Evolutionary conservation across 2,113 vertebrate species (phyloP).

Genomic region (Hystrix brachyura): DNA sequence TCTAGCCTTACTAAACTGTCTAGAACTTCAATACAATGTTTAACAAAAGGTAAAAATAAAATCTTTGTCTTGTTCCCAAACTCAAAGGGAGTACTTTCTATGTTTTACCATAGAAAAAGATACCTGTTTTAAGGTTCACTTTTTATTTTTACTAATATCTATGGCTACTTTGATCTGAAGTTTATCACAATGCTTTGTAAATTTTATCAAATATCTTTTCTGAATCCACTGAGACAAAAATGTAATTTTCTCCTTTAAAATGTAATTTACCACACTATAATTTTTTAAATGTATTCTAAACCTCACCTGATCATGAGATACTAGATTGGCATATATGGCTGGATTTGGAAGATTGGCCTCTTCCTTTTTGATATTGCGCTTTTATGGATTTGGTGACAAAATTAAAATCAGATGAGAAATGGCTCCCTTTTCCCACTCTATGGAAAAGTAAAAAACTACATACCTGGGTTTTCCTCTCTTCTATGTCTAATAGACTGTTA

Average conservation of each 20-base stretch:
- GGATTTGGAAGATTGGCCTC: not conserved
- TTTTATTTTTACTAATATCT: not conserved
- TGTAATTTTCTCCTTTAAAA: slow-evolving; percentile 40
- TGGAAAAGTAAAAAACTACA: slow-evolving; percentile 18
- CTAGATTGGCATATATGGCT: not conserved
- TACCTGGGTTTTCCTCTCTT: not conserved
- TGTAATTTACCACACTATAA: slow-evolving; percentile 12
- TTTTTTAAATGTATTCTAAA: slow-evolving; percentile 30
- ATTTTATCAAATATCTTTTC: slow-evolving; percentile 43
- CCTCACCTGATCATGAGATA: not conserved
- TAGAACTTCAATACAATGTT: not conserved
- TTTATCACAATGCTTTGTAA: not conserved
- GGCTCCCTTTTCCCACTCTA: not conserved
- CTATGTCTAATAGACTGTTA: not conserved
- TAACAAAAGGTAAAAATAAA: slow-evolving; percentile 10
- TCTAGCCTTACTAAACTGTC: not conserved
- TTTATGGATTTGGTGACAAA: not conserved
- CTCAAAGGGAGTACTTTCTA: slow-evolving; percentile 4
- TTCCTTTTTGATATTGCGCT: not conserved
- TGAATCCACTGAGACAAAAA: slow-evolving; percentile 10
- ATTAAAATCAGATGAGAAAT: slow-evolving; percentile 14
- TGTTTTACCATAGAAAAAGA: slow-evolving; percentile 8
- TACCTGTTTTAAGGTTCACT: not conserved
- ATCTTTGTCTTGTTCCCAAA: not conserved
- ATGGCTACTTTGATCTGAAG: slow-evolving; percentile 17